phyloP scores from a whole-genome alignment of 2,888 invertebrate species.

The Ypsolopha sequella region DNA sequence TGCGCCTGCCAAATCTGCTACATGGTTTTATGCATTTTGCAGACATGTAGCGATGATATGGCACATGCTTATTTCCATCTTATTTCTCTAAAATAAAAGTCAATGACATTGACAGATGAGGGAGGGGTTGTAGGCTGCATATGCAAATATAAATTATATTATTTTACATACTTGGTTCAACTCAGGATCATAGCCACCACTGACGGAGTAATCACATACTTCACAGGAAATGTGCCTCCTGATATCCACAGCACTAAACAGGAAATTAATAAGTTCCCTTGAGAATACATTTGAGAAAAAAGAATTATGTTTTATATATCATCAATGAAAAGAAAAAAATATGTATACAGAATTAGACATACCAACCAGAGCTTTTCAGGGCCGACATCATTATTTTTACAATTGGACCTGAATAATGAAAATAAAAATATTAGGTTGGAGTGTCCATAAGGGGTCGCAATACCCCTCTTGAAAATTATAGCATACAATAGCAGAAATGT shows the following conservation, averaged over 20 bases:
- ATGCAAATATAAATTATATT: too few relatives aligned
- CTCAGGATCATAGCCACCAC: slow-evolving; percentile 91
- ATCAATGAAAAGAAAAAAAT: too few relatives aligned
- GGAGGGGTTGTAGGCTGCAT: too few relatives aligned
- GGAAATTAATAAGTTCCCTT: slow-evolving; percentile 2
- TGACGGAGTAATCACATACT: slow-evolving; percentile 85
- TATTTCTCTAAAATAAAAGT: background rate
- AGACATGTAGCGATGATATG: too few relatives aligned
- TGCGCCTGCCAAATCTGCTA: too few relatives aligned
- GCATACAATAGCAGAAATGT: too few relatives aligned
- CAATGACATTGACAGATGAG: background rate
- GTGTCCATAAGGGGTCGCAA: background rate
- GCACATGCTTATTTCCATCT: too few relatives aligned
- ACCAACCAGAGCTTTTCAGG: slow-evolving; percentile 84
- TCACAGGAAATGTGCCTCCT: slow-evolving; percentile 93
- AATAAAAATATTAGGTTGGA: background rate
- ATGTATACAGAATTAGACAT: slow-evolving; percentile 22
- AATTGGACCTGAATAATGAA: slow-evolving; percentile 71
- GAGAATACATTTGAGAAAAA: too few relatives aligned
- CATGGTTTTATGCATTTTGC: too few relatives aligned
- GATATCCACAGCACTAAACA: slow-evolving; percentile 82
- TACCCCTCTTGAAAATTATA: background rate
- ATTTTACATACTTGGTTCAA: slow-evolving; percentile 74
- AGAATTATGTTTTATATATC: too few relatives aligned
- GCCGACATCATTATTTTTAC: slow-evolving; percentile 90